Conservation (phyloP, 2,797 vertebrate species). For the Tympanoctomys barrerae region DNA sequence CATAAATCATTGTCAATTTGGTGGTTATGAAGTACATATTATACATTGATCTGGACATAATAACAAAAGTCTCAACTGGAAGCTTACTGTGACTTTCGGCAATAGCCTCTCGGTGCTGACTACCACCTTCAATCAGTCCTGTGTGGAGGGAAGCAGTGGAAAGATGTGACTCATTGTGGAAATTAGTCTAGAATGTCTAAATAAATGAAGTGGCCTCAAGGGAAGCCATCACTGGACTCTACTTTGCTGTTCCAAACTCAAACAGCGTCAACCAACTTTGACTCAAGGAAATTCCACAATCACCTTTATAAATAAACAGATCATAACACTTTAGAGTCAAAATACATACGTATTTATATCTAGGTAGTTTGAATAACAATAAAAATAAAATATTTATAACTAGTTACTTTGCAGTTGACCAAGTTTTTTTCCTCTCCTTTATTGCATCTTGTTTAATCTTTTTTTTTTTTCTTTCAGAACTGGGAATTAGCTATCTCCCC, state of each 20-base stretch:
- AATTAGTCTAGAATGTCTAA: not conserved
- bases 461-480: not conserved
- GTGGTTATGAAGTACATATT: not conserved
- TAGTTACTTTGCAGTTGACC: not conserved
- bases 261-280: not conserved
- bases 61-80: not conserved
- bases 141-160: fast-evolving
- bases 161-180: not conserved
- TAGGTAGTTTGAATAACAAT: slow-evolving; percentile 2
- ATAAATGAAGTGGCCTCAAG: fast-evolving
- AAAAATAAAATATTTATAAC: slow-evolving; percentile 26
- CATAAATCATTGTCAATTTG: not conserved
- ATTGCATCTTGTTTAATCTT: not conserved
- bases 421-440: not conserved
- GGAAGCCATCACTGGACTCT: not conserved
- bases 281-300: not conserved
- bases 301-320: not conserved
- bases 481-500: too few species aligned
- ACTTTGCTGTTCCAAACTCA: not conserved
- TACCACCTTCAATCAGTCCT: too few species aligned
- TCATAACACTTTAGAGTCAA: not conserved
- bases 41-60: not conserved
- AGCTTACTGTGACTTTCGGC: not conserved
- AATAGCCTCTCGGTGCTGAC: not conserved
- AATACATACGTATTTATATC: not conserved